phyloP scores from a whole-genome alignment of 2,888 invertebrate genomes.

The Poecilobothrus nobilitatus region DNA sequence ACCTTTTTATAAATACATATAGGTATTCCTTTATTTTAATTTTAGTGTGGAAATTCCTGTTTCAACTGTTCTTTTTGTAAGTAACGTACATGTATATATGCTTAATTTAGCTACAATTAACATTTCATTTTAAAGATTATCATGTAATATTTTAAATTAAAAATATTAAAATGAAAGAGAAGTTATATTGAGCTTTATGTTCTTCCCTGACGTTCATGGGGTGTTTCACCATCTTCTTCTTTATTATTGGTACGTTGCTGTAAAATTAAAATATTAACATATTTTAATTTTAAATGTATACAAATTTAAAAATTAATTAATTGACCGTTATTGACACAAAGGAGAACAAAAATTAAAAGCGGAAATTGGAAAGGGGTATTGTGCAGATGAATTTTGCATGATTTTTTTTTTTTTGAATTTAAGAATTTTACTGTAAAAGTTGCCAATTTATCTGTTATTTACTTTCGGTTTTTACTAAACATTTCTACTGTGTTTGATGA shows the following conservation, averaged over 20 bases:
- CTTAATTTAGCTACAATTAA: background rate
- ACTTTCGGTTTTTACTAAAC: background rate
- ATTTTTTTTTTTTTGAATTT: too few relatives aligned
- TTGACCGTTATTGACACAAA: background rate
- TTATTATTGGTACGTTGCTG: background rate
- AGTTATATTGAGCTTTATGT: background rate
- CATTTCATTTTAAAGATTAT: background rate
- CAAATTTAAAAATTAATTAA: background rate
- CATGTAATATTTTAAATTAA: background rate
- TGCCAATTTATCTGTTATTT: background rate
- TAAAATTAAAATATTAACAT: background rate
- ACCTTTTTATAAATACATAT: too few relatives aligned
- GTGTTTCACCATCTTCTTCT: conserved; percentile 8
- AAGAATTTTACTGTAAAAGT: too few relatives aligned
- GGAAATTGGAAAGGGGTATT: background rate
- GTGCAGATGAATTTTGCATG: background rate
- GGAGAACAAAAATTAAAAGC: background rate
- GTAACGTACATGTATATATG: too few relatives aligned
- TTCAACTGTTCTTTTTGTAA: background rate
- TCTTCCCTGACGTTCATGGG: conserved; percentile 2
- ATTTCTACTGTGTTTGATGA: background rate
- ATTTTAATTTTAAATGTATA: background rate
- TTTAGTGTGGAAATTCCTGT: background rate
- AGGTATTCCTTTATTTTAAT: too few relatives aligned
- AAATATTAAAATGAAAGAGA: background rate